phyloP scores from a whole-genome alignment of 1,140 invertebrate genomes.

The Bombus difficillimus region DNA sequence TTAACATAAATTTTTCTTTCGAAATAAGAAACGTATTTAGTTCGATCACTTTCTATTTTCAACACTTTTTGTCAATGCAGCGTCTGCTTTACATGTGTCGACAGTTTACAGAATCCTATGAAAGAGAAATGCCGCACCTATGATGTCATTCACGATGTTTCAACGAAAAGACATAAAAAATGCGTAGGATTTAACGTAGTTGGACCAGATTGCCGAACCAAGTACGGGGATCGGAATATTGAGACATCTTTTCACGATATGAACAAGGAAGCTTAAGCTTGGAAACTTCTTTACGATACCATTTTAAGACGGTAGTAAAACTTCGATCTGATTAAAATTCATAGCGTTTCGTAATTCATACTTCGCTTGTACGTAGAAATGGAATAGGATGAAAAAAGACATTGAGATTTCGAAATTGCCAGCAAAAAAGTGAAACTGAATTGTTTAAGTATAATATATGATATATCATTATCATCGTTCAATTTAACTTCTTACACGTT shows the following conservation, averaged over 20 bases:
- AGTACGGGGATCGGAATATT: not conserved
- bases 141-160: not conserved
- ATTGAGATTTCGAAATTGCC: not conserved
- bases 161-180: not conserved
- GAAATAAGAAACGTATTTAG: not conserved
- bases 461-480: too few relatives aligned
- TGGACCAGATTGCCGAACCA: not conserved
- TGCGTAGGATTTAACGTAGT: constrained; percentile 2
- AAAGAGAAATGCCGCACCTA: not conserved
- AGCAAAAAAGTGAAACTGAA: not conserved
- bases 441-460: not conserved
- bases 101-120: not conserved
- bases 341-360: not conserved
- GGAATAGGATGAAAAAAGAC: not conserved
- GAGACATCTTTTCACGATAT: not conserved
- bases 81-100: not conserved
- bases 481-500: too few relatives aligned
- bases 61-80: not conserved
- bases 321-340: constrained; percentile 5
- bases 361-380: not conserved
- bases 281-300: constrained; percentile 7
- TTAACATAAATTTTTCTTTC: not conserved
- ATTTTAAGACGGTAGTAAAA: constrained; percentile 4
- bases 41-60: not conserved
- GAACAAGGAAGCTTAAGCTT: not conserved